Evolutionary conservation across 1,140 invertebrate species (phyloP).

Genomic region (Drosophila bipectinata): DNA sequence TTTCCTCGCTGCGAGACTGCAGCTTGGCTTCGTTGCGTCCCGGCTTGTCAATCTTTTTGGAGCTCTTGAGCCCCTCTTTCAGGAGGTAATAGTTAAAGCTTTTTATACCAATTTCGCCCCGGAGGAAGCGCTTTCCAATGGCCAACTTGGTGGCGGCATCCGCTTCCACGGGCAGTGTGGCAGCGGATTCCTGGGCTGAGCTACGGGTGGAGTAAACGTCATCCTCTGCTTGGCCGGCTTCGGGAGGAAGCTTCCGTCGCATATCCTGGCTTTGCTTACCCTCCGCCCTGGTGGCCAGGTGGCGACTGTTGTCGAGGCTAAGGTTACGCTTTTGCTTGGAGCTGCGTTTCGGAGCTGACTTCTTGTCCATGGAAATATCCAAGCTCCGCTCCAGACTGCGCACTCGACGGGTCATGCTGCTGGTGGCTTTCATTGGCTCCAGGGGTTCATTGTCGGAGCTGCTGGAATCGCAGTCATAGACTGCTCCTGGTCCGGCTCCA

Average conservation of each 20-base stretch:
- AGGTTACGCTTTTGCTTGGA: conserved; percentile 79
- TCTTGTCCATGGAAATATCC: conserved; percentile 47
- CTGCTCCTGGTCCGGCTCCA: conserved; percentile 11
- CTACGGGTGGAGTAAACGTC: conserved; percentile 63
- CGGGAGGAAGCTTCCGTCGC: conserved; percentile 3
- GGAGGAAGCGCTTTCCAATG: conserved; percentile 76
- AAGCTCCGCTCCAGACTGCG: conserved; percentile 72
- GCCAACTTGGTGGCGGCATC: conserved; percentile 59
- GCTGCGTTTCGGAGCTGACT: conserved; percentile 58
- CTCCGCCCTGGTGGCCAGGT: conserved; percentile 10
- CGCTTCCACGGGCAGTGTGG: conserved; percentile 7
- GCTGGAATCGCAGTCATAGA: conserved; percentile 59
- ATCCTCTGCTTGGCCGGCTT: conserved; percentile 28
- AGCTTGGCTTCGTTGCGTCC: conserved; percentile 42
- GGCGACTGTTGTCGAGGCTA: conserved; percentile 66
- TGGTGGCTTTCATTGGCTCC: conserved; percentile 27
- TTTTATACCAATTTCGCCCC: conserved; percentile 83
- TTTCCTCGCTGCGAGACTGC: conserved; percentile 79
- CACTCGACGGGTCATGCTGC: conserved; percentile 58
- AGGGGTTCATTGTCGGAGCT: conserved; percentile 71
- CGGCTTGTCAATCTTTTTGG: conserved; percentile 72
- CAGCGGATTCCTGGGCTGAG: conserved; percentile 48
- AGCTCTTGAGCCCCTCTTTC: conserved; percentile 80
- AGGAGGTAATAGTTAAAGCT: conserved; percentile 84
- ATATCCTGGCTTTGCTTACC: conserved; percentile 19